A percentile compares a stretch with the other conserved stretches of the same genome.
Evolutionary conservation across 2,113 vertebrate genomes (phyloP).

Genomic region (Glaucomys volans): DNA sequence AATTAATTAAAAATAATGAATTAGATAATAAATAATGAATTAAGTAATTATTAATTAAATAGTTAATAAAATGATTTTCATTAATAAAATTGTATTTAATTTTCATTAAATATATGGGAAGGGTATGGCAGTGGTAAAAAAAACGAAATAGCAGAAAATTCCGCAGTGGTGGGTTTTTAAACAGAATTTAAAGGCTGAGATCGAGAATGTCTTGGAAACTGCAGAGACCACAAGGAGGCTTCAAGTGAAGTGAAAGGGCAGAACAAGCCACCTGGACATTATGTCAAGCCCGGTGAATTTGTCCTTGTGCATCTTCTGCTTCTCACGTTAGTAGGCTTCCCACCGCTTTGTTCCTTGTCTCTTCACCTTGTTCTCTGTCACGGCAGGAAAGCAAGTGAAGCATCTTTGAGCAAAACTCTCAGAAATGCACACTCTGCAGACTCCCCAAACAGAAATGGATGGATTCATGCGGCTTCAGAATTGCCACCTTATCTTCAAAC

Average conservation of each 20-base stretch:
- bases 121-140: background rate
- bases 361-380: background rate
- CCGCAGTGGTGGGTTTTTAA: background rate
- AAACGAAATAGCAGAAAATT: background rate
- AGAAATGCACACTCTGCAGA: background rate
- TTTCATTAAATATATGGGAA: conserved; percentile 2
- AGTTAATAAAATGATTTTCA: no score
- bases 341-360: background rate
- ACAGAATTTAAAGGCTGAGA: background rate
- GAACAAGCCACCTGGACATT: background rate
- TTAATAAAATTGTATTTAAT: background rate
- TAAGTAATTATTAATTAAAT: no score
- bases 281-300: background rate
- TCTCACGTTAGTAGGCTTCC: no score
- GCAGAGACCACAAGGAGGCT: background rate
- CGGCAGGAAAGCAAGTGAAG: background rate
- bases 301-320: background rate
- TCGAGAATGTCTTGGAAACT: background rate
- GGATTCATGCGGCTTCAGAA: background rate
- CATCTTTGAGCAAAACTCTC: background rate
- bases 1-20: no score
- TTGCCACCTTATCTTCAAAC: background rate
- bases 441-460: background rate
- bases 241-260: background rate
- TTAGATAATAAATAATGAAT: no score